Percentiles rank a stretch among this genome's conserved stretches.
phyloP scores from a whole-genome alignment of 1,140 invertebrate genomes.

The Papilio machaon region DNA sequence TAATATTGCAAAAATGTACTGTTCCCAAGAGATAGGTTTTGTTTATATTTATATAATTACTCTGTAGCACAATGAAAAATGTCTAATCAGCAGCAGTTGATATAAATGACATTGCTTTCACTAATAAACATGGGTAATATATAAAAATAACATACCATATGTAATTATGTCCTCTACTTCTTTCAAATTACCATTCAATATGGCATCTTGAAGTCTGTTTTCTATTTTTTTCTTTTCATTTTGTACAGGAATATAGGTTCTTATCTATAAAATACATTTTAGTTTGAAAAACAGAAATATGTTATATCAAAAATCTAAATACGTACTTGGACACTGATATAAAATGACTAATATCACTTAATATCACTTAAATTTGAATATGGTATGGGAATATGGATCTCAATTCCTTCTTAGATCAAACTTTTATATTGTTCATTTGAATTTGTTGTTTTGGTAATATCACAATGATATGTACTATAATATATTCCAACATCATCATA shows the following conservation, averaged over 20 bases:
- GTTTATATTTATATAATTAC: too few relatives aligned
- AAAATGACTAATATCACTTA: not conserved
- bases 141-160: conserved; percentile 41
- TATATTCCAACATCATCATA: too few relatives aligned
- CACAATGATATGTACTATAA: too few relatives aligned
- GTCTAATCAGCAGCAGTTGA: not conserved
- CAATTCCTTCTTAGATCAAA: not conserved
- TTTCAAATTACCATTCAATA: conserved; percentile 60
- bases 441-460: too few relatives aligned
- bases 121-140: not conserved
- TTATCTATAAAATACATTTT: conserved; percentile 21
- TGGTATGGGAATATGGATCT: not conserved
- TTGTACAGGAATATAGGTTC: conserved; percentile 41
- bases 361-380: not conserved
- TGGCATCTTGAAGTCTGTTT: conserved; percentile 63
- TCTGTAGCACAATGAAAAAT: too few relatives aligned
- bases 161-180: conserved; percentile 57
- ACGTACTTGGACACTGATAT: not conserved
- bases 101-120: not conserved
- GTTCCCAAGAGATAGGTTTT: too few relatives aligned
- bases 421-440: not conserved
- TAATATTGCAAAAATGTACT: too few relatives aligned
- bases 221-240: conserved; percentile 58
- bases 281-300: not conserved
- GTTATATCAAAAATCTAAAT: conserved; percentile 25